A percentile compares a stretch with the other conserved stretches of the same genome.
Evolutionary conservation across 2,113 vertebrate genomes (phyloP).

Genomic region (Lophius piscatorius): DNA sequence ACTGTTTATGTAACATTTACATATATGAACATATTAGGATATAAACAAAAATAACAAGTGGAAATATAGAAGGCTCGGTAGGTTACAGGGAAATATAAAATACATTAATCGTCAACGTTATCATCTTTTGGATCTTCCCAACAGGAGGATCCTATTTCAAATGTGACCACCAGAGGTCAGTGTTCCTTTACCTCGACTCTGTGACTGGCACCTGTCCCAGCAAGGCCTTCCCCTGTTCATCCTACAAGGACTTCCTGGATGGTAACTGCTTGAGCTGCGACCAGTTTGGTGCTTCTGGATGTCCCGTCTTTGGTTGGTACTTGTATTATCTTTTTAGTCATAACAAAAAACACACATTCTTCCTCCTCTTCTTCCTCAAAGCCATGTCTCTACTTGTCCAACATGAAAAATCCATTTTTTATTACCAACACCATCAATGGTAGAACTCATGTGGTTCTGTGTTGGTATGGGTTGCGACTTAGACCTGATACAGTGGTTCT

Average conservation of each 20-base stretch:
- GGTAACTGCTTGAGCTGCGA: constrained; percentile 86
- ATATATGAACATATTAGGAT: no score
- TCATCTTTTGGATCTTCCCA: no score
- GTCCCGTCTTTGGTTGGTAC: constrained; percentile 88
- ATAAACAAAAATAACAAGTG: no score
- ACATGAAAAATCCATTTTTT: no score
- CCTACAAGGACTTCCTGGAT: constrained; percentile 84
- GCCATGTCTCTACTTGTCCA: no score
- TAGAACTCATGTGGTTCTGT: background rate
- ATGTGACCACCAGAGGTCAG: constrained; percentile 94
- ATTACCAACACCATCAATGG: no score
- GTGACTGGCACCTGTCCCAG: constrained; percentile 75
- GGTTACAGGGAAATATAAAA: no score
- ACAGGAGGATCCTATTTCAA: constrained; percentile 88
- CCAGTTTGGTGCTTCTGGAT: constrained; percentile 77
- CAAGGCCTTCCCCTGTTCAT: constrained; percentile 84
- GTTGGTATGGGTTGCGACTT: background rate
- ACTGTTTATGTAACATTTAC: no score
- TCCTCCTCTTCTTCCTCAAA: no score
- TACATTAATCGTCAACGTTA: no score
- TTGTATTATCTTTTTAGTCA: no score
- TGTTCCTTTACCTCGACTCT: constrained; percentile 85
- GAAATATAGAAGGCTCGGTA: no score
- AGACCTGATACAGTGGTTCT: constrained; percentile 9
- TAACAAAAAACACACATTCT: background rate